phyloP scores from a whole-genome alignment of 1,140 invertebrate genomes.

The Rhyzopertha dominica region DNA sequence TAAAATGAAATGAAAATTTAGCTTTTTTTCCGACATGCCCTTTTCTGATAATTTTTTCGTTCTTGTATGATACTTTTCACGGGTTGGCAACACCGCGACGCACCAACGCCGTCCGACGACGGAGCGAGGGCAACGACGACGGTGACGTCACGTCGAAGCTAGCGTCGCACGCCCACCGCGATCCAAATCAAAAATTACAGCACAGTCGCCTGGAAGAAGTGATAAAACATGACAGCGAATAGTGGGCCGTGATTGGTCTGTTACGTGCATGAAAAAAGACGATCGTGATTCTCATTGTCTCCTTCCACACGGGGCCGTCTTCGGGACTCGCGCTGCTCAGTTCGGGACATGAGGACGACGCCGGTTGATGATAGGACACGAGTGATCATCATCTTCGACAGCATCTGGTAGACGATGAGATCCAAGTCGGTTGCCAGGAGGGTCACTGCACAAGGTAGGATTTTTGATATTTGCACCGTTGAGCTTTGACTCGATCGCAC shows the following conservation, averaged over 20 bases:
- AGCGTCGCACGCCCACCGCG: constrained; percentile 18
- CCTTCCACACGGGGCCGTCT: not conserved
- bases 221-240: constrained; percentile 45
- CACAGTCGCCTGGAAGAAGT: constrained; percentile 38
- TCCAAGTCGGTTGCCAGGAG: constrained; percentile 53
- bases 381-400: not conserved
- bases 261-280: constrained; percentile 19
- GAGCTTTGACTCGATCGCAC: too few species aligned
- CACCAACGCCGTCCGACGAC: too few species aligned
- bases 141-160: too few species aligned
- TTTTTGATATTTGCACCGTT: too few species aligned
- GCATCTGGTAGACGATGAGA: constrained; percentile 42
- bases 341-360: constrained; percentile 10
- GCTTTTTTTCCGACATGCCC: too few species aligned
- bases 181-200: constrained; percentile 37
- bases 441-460: constrained; percentile 50
- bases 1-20: too few species aligned
- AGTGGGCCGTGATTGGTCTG: constrained; percentile 36
- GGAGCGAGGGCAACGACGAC: too few species aligned
- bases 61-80: too few species aligned
- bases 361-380: constrained; percentile 12
- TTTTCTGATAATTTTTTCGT: too few species aligned
- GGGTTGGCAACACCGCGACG: too few species aligned
- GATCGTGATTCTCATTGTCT: constrained; percentile 10
- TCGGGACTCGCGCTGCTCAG: not conserved